Conservation (phyloP, 2,888 invertebrate species). For the Drosophila nigritarsus region DNA sequence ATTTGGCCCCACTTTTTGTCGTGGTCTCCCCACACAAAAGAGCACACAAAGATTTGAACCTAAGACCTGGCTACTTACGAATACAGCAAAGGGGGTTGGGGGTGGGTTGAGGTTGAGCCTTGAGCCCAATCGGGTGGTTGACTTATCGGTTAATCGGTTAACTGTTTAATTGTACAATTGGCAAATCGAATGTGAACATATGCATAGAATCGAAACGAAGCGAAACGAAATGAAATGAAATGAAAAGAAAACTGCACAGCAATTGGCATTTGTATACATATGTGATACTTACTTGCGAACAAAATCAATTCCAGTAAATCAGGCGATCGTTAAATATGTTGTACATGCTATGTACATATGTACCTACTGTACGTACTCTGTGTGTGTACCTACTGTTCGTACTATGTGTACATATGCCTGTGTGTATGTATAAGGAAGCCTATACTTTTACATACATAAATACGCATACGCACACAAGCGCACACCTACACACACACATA, state of each 20-base stretch:
- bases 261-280: constrained; percentile 62
- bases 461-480: constrained; percentile 6
- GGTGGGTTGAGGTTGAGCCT: constrained; percentile 6
- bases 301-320: background rate
- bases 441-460: constrained; percentile 2
- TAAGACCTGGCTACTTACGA: constrained; percentile 11
- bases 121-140: constrained; percentile 7
- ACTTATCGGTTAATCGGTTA: constrained; percentile 4
- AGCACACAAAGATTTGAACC: constrained; percentile 10
- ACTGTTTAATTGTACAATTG: constrained; percentile 13
- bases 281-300: constrained; percentile 19
- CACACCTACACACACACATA: constrained; percentile 14
- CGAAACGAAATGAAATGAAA: background rate
- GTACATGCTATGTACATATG: constrained; percentile 1
- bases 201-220: constrained; percentile 17
- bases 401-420: constrained; percentile 2
- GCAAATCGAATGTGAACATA: constrained; percentile 21
- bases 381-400: background rate
- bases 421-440: constrained; percentile 3
- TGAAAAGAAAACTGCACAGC: constrained; percentile 18
- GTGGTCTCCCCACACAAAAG: constrained; percentile 14
- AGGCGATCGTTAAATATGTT: constrained; percentile 15
- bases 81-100: constrained; percentile 14
- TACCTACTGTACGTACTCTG: background rate
- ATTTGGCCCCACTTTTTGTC: constrained; percentile 15